Evolutionary conservation across 1,140 invertebrate species (phyloP).

Genomic region (Melitaea cinxia): DNA sequence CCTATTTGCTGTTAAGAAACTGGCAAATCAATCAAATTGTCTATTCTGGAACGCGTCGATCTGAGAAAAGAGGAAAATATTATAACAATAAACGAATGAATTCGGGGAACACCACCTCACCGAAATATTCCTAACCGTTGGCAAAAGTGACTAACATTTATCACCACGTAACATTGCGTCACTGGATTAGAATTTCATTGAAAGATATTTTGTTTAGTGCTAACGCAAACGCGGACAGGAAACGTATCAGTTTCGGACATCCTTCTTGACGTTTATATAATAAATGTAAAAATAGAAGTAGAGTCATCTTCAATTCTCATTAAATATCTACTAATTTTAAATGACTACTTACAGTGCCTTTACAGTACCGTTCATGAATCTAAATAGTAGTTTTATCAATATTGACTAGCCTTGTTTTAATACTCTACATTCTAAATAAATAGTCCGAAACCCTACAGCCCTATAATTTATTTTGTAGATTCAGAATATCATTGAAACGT

Average conservation of each 20-base stretch:
- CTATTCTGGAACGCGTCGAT: no score
- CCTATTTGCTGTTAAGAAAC: no score
- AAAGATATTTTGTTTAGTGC: slow-evolving; percentile 16
- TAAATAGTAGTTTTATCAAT: no score
- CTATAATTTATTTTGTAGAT: no score
- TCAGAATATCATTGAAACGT: no score
- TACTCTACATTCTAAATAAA: no score
- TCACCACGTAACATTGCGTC: slow-evolving; percentile 28
- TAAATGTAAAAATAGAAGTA: slow-evolving; percentile 1
- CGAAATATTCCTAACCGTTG: slow-evolving; percentile 13
- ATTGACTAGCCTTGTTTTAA: no score
- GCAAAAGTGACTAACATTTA: slow-evolving; percentile 13
- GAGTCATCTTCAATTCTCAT: not conserved
- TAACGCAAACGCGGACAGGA: slow-evolving; percentile 16
- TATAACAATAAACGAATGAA: slow-evolving; percentile 11
- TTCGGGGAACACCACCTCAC: slow-evolving; percentile 20
- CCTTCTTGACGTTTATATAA: slow-evolving; percentile 9
- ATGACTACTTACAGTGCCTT: no score
- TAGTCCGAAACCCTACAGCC: no score
- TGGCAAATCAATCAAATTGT: no score
- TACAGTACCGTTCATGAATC: no score
- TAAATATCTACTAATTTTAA: not conserved
- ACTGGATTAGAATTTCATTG: slow-evolving; percentile 32
- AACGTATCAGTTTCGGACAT: slow-evolving; percentile 30
- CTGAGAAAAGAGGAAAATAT: slow-evolving; percentile 8